Evolutionary conservation across 2,113 vertebrate genomes (phyloP), one percentile per base, ranked within the genome.

Genomic region (Spilogale gracilis): DNA sequence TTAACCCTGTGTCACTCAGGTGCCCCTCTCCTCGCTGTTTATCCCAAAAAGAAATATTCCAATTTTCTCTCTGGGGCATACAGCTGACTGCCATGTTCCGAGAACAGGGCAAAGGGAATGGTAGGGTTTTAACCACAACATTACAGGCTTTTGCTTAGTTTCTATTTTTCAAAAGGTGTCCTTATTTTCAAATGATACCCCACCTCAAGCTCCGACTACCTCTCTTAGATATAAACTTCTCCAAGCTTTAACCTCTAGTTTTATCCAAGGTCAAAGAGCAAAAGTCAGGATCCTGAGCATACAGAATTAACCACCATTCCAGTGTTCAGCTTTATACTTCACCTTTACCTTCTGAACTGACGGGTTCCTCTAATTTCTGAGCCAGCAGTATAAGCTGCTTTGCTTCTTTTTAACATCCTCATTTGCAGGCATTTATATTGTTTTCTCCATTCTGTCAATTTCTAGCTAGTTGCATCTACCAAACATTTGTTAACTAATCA

Each of bases 161-260:
- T 60, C 43, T 71, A 50, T 38, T 95, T 84, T 89, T 88, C 21
- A 94, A 91, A 95, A 91, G 38, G 4, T 84, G 20, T 43, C 5
- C 81, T 65, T 88, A 63, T 79, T 91, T 91, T 58, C 56, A 23
- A 86, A 89, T 90, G 84, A 81, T 58, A 61, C 9, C 43, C 20
- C n/a, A 84, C 45, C 48, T 81, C 52, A 5, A 3, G 43, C 45
- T 81, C 61, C 17, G 10, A 61, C 16, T 50, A 9, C 65, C 61
- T 13, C 23, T 81, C 60, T 32, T 12, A 27, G 23, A 76, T 83
- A 54, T 83, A 54, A 74, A 85, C 60, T 89, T 92, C 63, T 60
- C 50, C n/a, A 65, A 67, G n/a, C 45, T 82, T 73, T 71, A 90
- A 65, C 14, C 45, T 95, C 43, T n/a, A 69, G 80, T 60, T 96